Conservation (phyloP, 2,888 invertebrate genomes). For the Agrochola lota region DNA sequence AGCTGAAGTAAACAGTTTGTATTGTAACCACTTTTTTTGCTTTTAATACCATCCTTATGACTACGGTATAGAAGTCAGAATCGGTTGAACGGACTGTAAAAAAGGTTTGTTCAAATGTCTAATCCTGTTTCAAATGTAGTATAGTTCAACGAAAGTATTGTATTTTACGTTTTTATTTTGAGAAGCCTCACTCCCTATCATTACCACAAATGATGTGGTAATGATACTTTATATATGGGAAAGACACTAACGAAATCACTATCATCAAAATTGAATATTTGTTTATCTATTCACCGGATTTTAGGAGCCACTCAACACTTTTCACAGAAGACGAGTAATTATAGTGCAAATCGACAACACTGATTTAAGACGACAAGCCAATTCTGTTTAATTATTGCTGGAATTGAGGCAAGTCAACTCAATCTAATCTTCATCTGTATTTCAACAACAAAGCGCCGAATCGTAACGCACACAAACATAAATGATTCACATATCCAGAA, state of each 20-base stretch:
- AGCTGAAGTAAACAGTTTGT: too few species aligned
- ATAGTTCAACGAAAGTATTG: not conserved
- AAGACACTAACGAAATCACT: not conserved
- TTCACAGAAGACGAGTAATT: too few species aligned
- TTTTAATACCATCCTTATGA: too few species aligned
- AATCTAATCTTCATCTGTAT: too few species aligned
- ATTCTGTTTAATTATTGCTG: not conserved
- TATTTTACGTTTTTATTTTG: not conserved
- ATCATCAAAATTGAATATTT: not conserved
- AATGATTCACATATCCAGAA: conserved; percentile 18
- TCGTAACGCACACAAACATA: not conserved
- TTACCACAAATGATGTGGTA: not conserved
- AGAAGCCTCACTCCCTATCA: not conserved
- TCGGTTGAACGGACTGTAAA: too few species aligned
- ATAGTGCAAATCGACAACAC: not conserved
- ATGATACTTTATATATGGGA: too few species aligned
- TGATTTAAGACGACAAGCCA: not conserved
- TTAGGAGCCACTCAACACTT: not conserved
- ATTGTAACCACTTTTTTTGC: too few species aligned
- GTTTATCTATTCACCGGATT: too few species aligned
- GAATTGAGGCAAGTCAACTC: not conserved
- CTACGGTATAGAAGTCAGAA: too few species aligned
- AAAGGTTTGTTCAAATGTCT: too few species aligned
- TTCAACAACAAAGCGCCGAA: not conserved
- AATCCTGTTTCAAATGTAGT: too few species aligned